Percentiles rank a stretch among this genome's conserved stretches.
Conservation (phyloP, 2,113 vertebrate species). For the Acinonyx jubatus region DNA sequence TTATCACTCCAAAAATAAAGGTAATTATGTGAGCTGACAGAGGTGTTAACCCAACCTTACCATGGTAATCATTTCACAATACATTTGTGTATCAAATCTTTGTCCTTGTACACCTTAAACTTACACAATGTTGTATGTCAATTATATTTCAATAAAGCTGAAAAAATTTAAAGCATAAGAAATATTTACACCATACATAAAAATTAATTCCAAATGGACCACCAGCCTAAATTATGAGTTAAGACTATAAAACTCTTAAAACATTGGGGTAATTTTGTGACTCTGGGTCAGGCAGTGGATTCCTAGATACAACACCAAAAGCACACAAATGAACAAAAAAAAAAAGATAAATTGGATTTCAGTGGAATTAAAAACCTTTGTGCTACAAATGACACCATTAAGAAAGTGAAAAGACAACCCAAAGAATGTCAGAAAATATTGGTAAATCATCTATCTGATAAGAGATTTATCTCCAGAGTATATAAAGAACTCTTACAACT, state of each 20-base stretch:
- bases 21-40: not conserved
- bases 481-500: not conserved
- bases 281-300: not conserved
- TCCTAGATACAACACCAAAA: conserved; percentile 30
- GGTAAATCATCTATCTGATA: not conserved
- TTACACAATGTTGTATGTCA: not conserved
- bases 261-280: not conserved
- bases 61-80: not conserved
- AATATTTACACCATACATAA: not conserved
- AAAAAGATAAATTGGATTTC: not conserved
- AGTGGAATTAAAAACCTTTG: not conserved
- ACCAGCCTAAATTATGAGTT: not conserved
- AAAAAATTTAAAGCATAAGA: not conserved
- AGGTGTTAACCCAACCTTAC: not conserved
- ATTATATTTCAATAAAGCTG: not conserved
- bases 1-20: not conserved
- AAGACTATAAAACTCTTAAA: conserved; percentile 6
- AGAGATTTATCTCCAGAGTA: not conserved
- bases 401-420: conserved; percentile 31
- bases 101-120: not conserved
- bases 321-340: not conserved
- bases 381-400: not conserved
- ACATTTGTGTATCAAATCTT: not conserved
- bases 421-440: conserved; percentile 19
- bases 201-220: not conserved